These are phyloP conservation scores for Myotis myotis DNA, from an alignment of 2,797 vertebrate genomes.

Conservation along the genomic window DNA sequence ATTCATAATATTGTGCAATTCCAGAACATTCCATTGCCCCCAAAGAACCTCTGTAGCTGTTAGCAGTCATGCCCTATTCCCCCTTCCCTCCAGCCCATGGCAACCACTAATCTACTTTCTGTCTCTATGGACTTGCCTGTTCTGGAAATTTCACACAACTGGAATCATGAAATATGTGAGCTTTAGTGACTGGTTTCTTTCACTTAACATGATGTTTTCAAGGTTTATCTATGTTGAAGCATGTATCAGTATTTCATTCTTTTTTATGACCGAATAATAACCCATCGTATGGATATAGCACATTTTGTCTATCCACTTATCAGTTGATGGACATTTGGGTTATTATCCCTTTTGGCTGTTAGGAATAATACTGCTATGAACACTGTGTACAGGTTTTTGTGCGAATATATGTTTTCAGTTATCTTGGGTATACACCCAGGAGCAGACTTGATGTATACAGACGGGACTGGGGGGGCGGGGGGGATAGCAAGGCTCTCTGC, in stretches of 20 bases:
- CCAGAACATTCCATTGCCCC: not conserved
- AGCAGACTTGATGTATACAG: not conserved
- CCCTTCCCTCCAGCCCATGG: not conserved
- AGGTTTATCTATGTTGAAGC: not conserved
- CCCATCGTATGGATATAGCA: not conserved
- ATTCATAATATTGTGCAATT: not conserved
- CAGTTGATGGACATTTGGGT: not conserved
- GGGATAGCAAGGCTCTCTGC: not conserved
- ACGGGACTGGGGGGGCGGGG: not conserved
- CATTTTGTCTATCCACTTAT: not conserved
- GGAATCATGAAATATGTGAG: not conserved
- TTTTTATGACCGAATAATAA: constrained; percentile 20
- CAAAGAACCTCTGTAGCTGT: not conserved
- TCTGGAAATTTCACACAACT: not conserved
- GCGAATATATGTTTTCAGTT: not conserved
- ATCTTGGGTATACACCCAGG: not conserved
- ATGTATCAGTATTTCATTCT: not conserved
- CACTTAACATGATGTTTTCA: not conserved
- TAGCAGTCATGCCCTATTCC: not conserved
- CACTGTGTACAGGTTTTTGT: not conserved
- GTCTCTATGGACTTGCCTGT: not conserved
- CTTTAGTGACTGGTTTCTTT: not conserved
- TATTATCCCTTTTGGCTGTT: not conserved
- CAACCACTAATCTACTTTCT: not conserved
- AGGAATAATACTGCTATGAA: not conserved